Base-by-base conservation (phyloP, 2,888 invertebrate genomes). In the Antheraea assamensis region DNA sequence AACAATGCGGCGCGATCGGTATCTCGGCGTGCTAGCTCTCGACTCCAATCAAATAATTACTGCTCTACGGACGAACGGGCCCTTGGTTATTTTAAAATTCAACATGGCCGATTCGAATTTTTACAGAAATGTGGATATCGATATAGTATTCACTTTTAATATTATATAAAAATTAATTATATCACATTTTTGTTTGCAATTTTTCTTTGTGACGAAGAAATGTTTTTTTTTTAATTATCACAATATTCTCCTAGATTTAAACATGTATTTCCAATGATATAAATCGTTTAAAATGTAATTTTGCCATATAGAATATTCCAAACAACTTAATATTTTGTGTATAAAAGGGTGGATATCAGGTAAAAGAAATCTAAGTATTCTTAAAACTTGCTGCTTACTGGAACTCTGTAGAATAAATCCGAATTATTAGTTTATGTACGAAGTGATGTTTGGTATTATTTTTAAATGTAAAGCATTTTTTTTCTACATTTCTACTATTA, bases 11-110 rank as follows among this genome's bases (percentile, higher is more conserved):
- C 87, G 81, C 88, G 84, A 86, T 81, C 83, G 87, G 85, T 88
- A 90, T 92, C 94, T 91, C 94, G 92, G 90, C 91, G 87, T 89
- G 94, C 89, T 84, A 87, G 93, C 94, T 93, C 94, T 94, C 91
- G 92, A 94, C 94, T 94, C 83, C 93, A 94, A 94, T 94, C 93
- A 94, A 94, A 90, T 90, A 92, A 94, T 94, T 94, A 94, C 93
- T 93, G 92, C 92, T 93, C 93, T 88, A 90, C 92, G 91, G 92
- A 88, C 92, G 89, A 90, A 87, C 87, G 90, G 88, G 89, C 89
- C 92, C 93, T 86, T 87, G 80, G 85, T 83, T 85, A 87, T 88
- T 85, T 80, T 89, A 87, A 91, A 92, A 93, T 93, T 92, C 94
- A 94, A 94, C 91, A 94, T 94, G 94, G 94, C 92, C 82, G 92